These are phyloP conservation scores for Linnaemya tessellans DNA, from an alignment of 2,888 invertebrate species.

Conservation along the genomic window DNA sequence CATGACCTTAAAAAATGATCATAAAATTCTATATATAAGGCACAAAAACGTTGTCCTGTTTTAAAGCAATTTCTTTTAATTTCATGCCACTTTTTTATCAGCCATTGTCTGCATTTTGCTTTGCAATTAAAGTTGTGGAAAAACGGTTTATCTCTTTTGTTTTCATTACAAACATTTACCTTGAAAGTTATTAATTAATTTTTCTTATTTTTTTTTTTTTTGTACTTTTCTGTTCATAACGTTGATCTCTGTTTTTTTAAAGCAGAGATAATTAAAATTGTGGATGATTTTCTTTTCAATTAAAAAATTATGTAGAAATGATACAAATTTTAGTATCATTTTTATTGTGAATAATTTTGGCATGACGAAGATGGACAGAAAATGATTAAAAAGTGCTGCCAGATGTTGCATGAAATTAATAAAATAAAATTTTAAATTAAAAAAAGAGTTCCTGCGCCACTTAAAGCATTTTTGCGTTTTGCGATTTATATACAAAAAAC, in stretches of 20 bases:
- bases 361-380: conserved; percentile 20
- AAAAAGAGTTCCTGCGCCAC: conserved; percentile 15
- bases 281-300: conserved; percentile 53
- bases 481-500: no score
- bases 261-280: conserved; percentile 66
- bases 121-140: conserved; percentile 55
- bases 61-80: conserved; percentile 16
- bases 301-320: conserved; percentile 65
- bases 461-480: background rate
- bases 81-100: conserved; percentile 49
- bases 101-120: conserved; percentile 60
- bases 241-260: conserved; percentile 22
- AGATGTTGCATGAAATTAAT: conserved; percentile 63
- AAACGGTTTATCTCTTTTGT: conserved; percentile 44
- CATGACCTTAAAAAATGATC: conserved; percentile 45
- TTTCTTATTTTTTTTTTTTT: background rate
- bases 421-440: conserved; percentile 48
- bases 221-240: background rate
- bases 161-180: conserved; percentile 57
- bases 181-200: conserved; percentile 63
- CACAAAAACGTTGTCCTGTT: conserved; percentile 42
- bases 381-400: conserved; percentile 17
- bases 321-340: conserved; percentile 56
- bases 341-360: conserved; percentile 59
- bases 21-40: conserved; percentile 54